Base-by-base conservation (phyloP, 2,797 vertebrate genomes). In the Yasuhikotakia modesta region DNA sequence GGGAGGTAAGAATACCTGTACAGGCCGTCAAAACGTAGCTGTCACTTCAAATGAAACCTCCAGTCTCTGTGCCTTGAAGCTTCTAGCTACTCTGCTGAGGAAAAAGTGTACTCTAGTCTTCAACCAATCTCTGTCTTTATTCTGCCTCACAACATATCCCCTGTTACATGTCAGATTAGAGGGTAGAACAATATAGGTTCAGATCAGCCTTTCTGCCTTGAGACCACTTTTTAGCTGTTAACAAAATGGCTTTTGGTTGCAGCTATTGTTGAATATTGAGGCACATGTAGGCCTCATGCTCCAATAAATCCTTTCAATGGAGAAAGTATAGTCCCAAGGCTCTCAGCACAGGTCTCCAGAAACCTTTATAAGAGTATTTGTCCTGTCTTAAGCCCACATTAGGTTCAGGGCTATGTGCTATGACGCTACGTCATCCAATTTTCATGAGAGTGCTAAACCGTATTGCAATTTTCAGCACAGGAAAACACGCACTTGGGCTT, bases 181-280 rank as follows among this genome's bases (percentile, higher is more conserved):
- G 61, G 45, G 63, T 66, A 46, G 65, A 68, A 73, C 48, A 64
- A 48, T 57, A 30, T 52, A 32, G 61, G 27, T 32, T 71, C 77
- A 55, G 55, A 67, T 76, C n/a, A 27, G 52, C 39, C 11, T 80
- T 86, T 89, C 87, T 73, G 86, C 90, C 88, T 69, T 24, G 66
- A 90, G 89, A 88, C 85, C 57, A 87, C 52, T 85, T 76, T 76
- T 84, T 85, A 85, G 88, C 88, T 91, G 86, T 90, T 88, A 89
- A 90, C 89, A 88, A 91, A 93, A 91, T 89, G 86, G 88, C 83
- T 88, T 90, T 90, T 90, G 85, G 85, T 85, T 83, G 80, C 81
- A 86, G 85, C 86, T 83, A 86, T 90, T 91, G 90, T 90, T 89
- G 88, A 90, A 87, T 91, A 90, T 86, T 70, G 63, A 79, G 85